Evolutionary conservation across 2,888 invertebrate species (phyloP).

Genomic region (Polymixis flavicincta): DNA sequence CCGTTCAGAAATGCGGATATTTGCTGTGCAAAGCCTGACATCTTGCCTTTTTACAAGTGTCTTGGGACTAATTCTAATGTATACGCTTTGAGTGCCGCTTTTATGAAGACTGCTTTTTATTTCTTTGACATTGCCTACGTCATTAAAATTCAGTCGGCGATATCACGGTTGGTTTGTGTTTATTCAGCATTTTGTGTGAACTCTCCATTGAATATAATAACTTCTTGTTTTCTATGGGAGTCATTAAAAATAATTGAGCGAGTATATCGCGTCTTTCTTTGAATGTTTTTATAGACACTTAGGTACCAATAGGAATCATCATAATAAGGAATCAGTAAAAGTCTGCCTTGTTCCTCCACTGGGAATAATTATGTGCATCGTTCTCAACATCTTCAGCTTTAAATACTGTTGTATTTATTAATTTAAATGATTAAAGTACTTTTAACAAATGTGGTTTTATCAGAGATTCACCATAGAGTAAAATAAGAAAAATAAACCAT

Average conservation of each 20-base stretch:
- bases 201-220: slow-evolving; percentile 12
- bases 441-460: too few species aligned
- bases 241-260: slow-evolving; percentile 41
- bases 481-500: too few species aligned
- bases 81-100: slow-evolving; percentile 40
- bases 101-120: slow-evolving; percentile 47
- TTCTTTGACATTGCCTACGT: slow-evolving; percentile 39
- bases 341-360: not conserved
- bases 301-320: not conserved
- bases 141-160: slow-evolving; percentile 52
- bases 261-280: slow-evolving; percentile 5
- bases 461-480: too few species aligned
- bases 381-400: not conserved
- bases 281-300: not conserved
- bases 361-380: too few species aligned
- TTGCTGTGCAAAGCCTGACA: slow-evolving; percentile 57
- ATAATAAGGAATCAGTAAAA: not conserved
- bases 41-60: slow-evolving; percentile 52
- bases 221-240: not conserved
- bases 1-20: slow-evolving; percentile 60
- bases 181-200: slow-evolving; percentile 27
- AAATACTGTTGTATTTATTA: not conserved
- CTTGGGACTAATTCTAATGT: slow-evolving; percentile 64
- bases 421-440: too few species aligned
- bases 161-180: slow-evolving; percentile 14